Evolutionary conservation across 2,888 invertebrate species (phyloP), one percentile per base, ranked within the genome.

Genomic region (Azorinus chamasolen): DNA sequence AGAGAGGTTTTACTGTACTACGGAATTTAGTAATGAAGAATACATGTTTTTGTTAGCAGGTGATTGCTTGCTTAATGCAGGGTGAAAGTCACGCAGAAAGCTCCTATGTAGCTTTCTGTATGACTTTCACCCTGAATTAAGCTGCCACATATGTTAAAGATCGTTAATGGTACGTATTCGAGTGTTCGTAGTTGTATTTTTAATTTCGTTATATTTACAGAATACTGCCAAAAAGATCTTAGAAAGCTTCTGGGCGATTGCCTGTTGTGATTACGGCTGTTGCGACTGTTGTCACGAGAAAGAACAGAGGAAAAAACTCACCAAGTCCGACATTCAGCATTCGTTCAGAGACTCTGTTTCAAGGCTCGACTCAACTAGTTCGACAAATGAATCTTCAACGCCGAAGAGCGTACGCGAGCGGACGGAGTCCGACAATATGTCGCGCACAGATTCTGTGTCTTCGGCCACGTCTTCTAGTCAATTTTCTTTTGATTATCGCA

Each of bases 321-420:
- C 83, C 16, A 89, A 91, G 62, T 79, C 84, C 24, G 90, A 91
- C 81, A 92, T 92, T 71, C 89, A 90, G 58, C 90, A 90, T 75
- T 85, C 91, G 12, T 88, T 91, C 77, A 83, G 87, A 14, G 89
- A 90, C 53, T 85, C 87, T 14, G 68, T 79, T 6, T 72, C 83
- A 12, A 69, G 89, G 5, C 82, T 89, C 1, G 89, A 90, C 68
- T 89, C 89, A 18, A 87, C 88, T 14, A 87, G 86, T 68, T 87
- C 87, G 50, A 84, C 82, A 41, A 69, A 84, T 22, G 89, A 90
- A 54, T 87, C 87, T 45, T 66, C 83, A 53, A 78, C 81, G 12
- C 76, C 79, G 43, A 74, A 76, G 57, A 88, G 88, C 64, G 80
- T 68, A 61, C 85, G 91, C 12, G 91, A 91, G 46, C 37, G 54